Evolutionary conservation across 2,888 invertebrate genomes (phyloP), one percentile per base, ranked within the genome.

Genomic region (Alloplasta piceator): DNA sequence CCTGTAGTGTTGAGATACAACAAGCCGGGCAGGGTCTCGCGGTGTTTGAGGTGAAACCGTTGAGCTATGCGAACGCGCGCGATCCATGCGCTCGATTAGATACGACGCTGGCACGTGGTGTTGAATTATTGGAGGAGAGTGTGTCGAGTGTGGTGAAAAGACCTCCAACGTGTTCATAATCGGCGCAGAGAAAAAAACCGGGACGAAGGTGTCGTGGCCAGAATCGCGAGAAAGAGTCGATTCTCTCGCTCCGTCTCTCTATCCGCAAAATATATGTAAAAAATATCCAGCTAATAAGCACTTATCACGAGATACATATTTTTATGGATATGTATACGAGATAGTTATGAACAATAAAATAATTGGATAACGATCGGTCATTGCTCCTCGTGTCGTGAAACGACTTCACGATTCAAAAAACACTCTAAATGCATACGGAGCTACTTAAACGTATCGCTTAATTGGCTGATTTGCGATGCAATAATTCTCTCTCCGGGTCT

Each of bases 201-300:
- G 10, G 7, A 9, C 7, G 6, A 38, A 61, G 60, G 61, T 39
- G 61, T 16, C 26, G 26, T 6, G 41, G 48, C 52, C 38, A 38
- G 41, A 43, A 26, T 26, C 26, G 26, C 26, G 26, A 26, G 26
- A n/a, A n/a, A 26, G 26, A 26, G 26, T 26, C 3, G 1, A 26
- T 26, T 26, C 26, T 26, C 3, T 26, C 26, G 1, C 26, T 26
- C 26, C 3, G 26, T 26, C 26, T 26, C 26, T 26, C 3, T 26
- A 26, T 26, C 26, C 3, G 26, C 26, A 26, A 26, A 26, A 26
- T 26, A 16, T 43, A 38, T 39, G 46, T 63, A 67, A 48, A 68
- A 63, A 78, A 78, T 73, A 73, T 73, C 61, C 56, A 38, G 43
- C n/a, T 67, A 73, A 78, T 68, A 14, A 73, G 12, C 46, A 26